Conservation (phyloP, 1,140 invertebrate genomes). For the Zeugodacus cucurbitae region DNA sequence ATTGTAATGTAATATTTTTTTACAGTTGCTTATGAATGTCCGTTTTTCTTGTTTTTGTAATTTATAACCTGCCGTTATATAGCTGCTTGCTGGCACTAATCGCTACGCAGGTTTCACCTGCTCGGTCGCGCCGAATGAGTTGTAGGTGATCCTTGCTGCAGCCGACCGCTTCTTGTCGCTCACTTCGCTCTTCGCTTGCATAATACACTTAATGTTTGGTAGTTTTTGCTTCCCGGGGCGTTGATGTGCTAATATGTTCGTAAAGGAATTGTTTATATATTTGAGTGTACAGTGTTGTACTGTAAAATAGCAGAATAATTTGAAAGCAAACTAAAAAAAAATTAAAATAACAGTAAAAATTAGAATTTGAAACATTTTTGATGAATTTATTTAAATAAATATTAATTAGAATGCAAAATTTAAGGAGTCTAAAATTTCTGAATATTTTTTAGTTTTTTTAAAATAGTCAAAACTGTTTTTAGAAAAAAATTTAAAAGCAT, state of each 20-base stretch:
- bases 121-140: background rate
- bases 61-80: background rate
- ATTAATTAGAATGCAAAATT: too few relatives aligned
- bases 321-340: background rate
- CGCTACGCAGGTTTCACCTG: slow-evolving; percentile 7
- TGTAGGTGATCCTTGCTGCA: slow-evolving; percentile 3
- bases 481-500: too few relatives aligned
- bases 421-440: too few relatives aligned
- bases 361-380: too few relatives aligned
- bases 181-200: background rate
- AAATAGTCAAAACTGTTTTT: too few relatives aligned
- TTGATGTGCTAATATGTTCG: background rate
- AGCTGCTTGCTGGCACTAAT: background rate
- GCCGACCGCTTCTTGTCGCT: background rate
- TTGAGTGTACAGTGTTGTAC: background rate
- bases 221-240: background rate
- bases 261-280: background rate
- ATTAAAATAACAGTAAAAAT: too few relatives aligned
- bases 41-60: background rate
- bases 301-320: background rate
- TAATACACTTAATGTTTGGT: background rate
- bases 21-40: background rate
- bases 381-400: too few relatives aligned
- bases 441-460: too few relatives aligned
- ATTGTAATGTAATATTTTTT: background rate